Conservation (phyloP, 2,888 invertebrate species). For the Amiota communis region DNA sequence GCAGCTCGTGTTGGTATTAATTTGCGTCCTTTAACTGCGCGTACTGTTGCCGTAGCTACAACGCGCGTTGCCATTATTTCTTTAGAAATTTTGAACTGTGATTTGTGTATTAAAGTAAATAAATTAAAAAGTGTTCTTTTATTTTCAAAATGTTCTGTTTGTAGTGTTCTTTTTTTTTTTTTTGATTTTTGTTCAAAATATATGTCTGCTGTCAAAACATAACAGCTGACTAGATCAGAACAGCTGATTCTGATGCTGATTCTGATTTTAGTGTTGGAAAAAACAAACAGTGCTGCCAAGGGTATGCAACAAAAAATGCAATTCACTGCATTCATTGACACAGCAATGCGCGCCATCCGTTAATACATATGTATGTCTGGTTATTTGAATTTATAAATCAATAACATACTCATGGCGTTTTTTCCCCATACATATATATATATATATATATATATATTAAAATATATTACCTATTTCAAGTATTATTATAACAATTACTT, state of each 20-base stretch:
- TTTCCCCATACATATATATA: too few species aligned
- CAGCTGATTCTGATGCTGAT: slow-evolving; percentile 25
- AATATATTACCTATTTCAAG: too few species aligned
- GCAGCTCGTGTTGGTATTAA: slow-evolving; percentile 89
- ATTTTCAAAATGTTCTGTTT: slow-evolving; percentile 9
- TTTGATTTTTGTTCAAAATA: slow-evolving; percentile 9
- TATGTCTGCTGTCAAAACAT: background rate
- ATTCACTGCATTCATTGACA: too few species aligned
- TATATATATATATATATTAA: too few species aligned
- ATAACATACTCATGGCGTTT: too few species aligned
- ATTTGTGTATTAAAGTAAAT: background rate
- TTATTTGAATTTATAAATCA: too few species aligned
- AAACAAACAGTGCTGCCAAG: too few species aligned
- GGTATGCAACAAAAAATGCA: too few species aligned
- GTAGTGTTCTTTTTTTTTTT: background rate
- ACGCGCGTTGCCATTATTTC: slow-evolving; percentile 82
- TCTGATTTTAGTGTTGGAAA: background rate
- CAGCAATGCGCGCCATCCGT: too few species aligned
- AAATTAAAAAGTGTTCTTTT: background rate
- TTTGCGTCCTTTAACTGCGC: slow-evolving; percentile 87
- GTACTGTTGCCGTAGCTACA: slow-evolving; percentile 90
- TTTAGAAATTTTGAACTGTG: background rate
- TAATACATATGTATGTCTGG: too few species aligned
- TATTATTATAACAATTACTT: too few species aligned
- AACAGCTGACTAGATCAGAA: too few species aligned